These are phyloP conservation scores for Phenacoccus solenopsis DNA, from an alignment of 1,140 invertebrate species.

Conservation along the genomic window DNA sequence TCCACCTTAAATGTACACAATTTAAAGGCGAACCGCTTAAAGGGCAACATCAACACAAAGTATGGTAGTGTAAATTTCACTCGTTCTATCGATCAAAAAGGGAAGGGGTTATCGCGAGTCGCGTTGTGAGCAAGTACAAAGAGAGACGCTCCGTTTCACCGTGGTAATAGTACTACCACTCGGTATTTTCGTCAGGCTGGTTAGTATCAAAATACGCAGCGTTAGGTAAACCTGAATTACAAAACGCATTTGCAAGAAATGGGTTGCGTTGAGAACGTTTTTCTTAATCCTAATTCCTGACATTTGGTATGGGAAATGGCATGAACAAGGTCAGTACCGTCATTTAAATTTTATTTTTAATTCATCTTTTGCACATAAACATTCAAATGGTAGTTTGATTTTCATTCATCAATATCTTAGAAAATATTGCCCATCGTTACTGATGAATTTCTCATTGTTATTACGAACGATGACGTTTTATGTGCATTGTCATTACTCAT, in stretches of 20 bases:
- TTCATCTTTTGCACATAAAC: no score
- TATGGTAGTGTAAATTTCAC: neutral
- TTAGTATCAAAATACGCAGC: slow-evolving; percentile 10
- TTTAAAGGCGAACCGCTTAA: no score
- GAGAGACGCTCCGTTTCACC: neutral
- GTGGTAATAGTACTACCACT: slow-evolving; percentile 1
- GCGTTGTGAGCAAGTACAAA: slow-evolving; percentile 7
- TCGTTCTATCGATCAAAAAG: slow-evolving; percentile 1
- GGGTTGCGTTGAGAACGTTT: neutral
- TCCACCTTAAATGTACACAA: no score
- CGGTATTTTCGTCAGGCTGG: neutral
- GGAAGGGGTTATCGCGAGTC: neutral
- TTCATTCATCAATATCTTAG: no score
- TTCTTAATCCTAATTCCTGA: slow-evolving; percentile 1
- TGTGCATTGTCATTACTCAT: no score
- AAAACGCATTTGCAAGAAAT: slow-evolving; percentile 12
- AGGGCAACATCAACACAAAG: neutral
- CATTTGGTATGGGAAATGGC: slow-evolving; percentile 14
- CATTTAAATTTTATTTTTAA: neutral
- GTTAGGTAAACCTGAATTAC: neutral
- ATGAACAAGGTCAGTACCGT: slow-evolving; percentile 6
- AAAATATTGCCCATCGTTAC: no score
- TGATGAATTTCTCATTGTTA: no score
- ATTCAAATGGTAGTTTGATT: no score
- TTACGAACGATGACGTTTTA: no score